A percentile compares a stretch with the other conserved stretches of the same genome.
These are phyloP conservation scores for Squalus acanthias DNA, from an alignment of 2,797 vertebrate genomes.

Conservation along the genomic window DNA sequence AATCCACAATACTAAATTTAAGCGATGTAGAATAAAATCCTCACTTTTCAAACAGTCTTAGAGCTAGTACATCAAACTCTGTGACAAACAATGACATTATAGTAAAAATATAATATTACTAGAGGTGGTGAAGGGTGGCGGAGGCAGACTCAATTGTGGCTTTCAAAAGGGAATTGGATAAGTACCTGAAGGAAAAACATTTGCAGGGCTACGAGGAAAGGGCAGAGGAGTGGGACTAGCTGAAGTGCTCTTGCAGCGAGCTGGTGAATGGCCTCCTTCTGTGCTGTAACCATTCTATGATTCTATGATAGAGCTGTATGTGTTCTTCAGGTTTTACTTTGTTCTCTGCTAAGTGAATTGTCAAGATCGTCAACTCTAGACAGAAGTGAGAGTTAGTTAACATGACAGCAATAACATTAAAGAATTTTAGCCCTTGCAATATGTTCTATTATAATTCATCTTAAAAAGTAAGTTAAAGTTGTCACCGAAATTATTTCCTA, in stretches of 20 bases:
- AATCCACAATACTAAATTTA: neutral
- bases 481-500: neutral
- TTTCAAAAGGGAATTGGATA: too few relatives aligned
- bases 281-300: too few relatives aligned
- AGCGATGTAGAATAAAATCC: neutral
- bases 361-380: neutral
- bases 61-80: neutral
- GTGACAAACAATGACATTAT: neutral
- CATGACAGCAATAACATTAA: neutral
- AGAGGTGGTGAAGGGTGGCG: too few relatives aligned
- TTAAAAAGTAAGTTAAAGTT: neutral
- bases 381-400: neutral
- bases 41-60: neutral
- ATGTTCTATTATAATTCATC: neutral
- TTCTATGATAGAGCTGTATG: too few relatives aligned
- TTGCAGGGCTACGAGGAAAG: too few relatives aligned
- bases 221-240: too few relatives aligned
- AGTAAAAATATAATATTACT: neutral
- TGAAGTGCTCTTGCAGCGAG: too few relatives aligned
- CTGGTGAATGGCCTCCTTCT: too few relatives aligned
- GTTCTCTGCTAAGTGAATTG: neutral
- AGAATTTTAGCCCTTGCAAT: neutral
- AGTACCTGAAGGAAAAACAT: too few relatives aligned
- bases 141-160: too few relatives aligned
- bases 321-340: neutral